A percentile compares a stretch with the other conserved stretches of the same genome.
phyloP scores from a whole-genome alignment of 2,113 vertebrate genomes.

The Tragelaphus strepsiceros region DNA sequence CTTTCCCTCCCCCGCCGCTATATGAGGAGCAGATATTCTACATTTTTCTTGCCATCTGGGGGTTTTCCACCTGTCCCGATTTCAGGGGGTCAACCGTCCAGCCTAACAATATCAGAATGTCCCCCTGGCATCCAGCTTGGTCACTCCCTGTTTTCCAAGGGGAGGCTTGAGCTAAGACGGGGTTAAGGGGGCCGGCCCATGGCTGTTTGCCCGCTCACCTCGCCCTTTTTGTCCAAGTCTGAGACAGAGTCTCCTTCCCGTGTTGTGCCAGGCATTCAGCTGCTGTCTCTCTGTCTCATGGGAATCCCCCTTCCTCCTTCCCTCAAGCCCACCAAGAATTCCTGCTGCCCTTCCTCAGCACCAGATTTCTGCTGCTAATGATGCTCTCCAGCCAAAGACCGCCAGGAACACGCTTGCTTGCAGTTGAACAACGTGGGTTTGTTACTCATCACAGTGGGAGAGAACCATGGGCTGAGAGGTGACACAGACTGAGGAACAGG shows the following conservation, averaged over 20 bases:
- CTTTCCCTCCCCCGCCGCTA: not conserved
- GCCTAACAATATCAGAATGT: not conserved
- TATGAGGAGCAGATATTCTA: not conserved
- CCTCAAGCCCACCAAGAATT: not conserved
- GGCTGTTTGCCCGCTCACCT: not conserved
- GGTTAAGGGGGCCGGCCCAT: not conserved
- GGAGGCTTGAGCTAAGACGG: not conserved
- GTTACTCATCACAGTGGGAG: not conserved
- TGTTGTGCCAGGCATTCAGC: not conserved
- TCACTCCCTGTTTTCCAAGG: not conserved
- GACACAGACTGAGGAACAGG: not conserved
- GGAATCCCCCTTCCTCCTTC: not conserved
- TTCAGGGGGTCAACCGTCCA: not conserved
- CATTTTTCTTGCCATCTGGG: not conserved
- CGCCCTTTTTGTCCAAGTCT: not conserved
- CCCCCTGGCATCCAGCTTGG: not conserved
- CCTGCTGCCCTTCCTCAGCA: not conserved
- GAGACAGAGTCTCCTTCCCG: not conserved
- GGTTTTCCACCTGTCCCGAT: not conserved
- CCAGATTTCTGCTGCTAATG: not conserved
- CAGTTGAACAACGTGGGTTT: rapidly evolving
- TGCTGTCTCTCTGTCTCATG: not conserved
- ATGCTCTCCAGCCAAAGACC: not conserved
- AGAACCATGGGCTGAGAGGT: not conserved
- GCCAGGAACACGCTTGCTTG: not conserved